Base-by-base conservation (phyloP, 2,888 invertebrate species). In the Lamproptera curius region DNA sequence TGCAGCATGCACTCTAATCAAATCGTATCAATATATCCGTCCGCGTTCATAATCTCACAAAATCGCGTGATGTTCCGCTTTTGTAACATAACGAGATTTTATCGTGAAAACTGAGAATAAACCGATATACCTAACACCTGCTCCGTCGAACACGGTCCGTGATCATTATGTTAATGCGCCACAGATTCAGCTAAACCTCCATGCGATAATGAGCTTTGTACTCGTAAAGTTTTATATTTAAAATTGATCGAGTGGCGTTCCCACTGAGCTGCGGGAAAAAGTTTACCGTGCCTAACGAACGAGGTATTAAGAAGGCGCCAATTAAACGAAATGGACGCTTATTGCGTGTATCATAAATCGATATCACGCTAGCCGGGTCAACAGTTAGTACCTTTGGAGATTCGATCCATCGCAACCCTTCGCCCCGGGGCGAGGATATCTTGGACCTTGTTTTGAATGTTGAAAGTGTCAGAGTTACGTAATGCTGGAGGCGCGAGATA, bases 401-500 rank as follows among this genome's bases (percentile, higher is more conserved):
- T 74, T 74, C 74, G 68, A 67, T 63, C 63, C 73, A 67, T 70
- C 63, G 63, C 66, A 72, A 70, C 66, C 38, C 33, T 16, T 67
- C 68, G 63, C 61, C 65, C 67, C 62, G 59, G 70, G 67, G 69
- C 74, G 63, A 77, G 83, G 77, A 87, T 75, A 86, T 74, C 66
- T n/a, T n/a, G 66, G 70, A 77, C 83, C 87, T 84, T 87, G 86
- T 85, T 85, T 79, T 80, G 73, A 76, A 79, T 76, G 82, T 70
- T 67, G 74, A 77, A 81, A 81, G 87, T 85, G 85, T 83, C 82
- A 81, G 73, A 81, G 78, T 86, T 82, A 78, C 83, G 84, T 86
- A 85, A 86, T 76, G 61, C 66, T 68, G 68, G 83, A 75, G 78
- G 82, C 79, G 83, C 74, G 73, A 73, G 79, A 81, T 87, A 86